Evolutionary conservation across 2,797 vertebrate species (phyloP), one percentile per base, ranked within the genome.

Genomic region (Pterois miles): DNA sequence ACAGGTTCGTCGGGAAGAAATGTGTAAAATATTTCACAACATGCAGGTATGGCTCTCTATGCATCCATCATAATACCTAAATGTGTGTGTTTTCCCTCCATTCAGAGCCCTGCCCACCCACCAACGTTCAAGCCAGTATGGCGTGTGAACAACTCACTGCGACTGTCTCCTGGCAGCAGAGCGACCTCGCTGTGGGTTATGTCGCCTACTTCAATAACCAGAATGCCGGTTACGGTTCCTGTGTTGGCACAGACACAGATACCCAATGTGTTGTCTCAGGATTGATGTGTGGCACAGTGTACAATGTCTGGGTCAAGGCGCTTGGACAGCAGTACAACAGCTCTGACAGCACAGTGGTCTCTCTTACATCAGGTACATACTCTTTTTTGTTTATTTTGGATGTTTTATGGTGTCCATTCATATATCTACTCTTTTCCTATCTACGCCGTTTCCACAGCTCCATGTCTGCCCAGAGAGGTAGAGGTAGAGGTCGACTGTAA

Each of bases 41-140:
- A 54, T 38, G 65, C 33, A 38, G 65, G 10, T 68, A 5, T 40
- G 23, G 48, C 31, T 23, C 6, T 54, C 3, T 33, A 11, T 38
- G 14, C 29, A 11, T 54, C 23, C 52, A 22, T 65, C 29, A 23
- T 40, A 25, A 43, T 27, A 6, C 23, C 16, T 25, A 25, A 71
- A 70, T 68, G 18, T 52, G 20, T 50, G 2, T 78, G 18, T 68
- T 53, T 9, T 43, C n/a, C 4, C 5, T 27, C 65, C 4, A 7
- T 65, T 50, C 80, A 96, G 95, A 92, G 29, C 95, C 94, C 6
- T 96, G 95, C 81, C 86, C 93, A 2, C 95, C 95, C 2, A 83
- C 74, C 54, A 89, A 91, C 5, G 29, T 96, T 43, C 79, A 85
- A 60, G 93, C 88, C 62, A 78, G 22, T 3, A 8, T 91, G 65